A percentile compares a stretch with the other conserved stretches of the same genome.
phyloP scores from a whole-genome alignment of 1,140 invertebrate genomes.

The Heliconius nattereri region DNA sequence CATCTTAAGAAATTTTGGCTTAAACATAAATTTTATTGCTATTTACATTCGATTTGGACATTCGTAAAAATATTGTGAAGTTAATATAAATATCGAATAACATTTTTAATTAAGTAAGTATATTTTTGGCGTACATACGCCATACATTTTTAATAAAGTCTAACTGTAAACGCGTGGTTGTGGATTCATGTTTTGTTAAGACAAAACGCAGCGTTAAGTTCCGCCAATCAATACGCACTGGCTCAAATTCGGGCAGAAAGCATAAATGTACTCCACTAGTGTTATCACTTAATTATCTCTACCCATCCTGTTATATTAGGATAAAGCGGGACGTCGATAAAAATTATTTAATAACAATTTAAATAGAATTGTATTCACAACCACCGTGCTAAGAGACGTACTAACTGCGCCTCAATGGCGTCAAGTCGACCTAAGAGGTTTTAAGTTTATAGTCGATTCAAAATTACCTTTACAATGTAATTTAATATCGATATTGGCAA shows the following conservation, averaged over 20 bases:
- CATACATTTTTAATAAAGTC: too few relatives aligned
- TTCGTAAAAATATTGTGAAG: not conserved
- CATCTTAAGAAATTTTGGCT: not conserved
- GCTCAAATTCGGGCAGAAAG: too few relatives aligned
- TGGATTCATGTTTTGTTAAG: not conserved
- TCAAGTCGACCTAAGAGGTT: not conserved
- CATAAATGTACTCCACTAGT: too few relatives aligned
- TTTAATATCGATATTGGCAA: constrained; percentile 4
- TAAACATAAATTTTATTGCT: not conserved
- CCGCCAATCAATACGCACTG: not conserved
- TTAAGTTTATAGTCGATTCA: not conserved
- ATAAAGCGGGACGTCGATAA: too few relatives aligned
- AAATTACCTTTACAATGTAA: not conserved
- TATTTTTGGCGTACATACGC: too few relatives aligned
- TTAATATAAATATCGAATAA: not conserved
- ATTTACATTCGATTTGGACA: constrained; percentile 3
- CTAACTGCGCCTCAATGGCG: not conserved
- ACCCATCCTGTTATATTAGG: too few relatives aligned
- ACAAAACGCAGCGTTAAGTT: not conserved
- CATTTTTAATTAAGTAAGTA: not conserved
- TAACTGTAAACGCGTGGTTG: too few relatives aligned
- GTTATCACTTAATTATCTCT: too few relatives aligned
- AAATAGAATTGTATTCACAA: too few relatives aligned
- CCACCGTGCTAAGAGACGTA: too few relatives aligned
- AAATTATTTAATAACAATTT: not conserved